These are phyloP conservation scores for Corythornis madagascariensis DNA, from an alignment of 2,113 vertebrate genomes.

Conservation along the genomic window DNA sequence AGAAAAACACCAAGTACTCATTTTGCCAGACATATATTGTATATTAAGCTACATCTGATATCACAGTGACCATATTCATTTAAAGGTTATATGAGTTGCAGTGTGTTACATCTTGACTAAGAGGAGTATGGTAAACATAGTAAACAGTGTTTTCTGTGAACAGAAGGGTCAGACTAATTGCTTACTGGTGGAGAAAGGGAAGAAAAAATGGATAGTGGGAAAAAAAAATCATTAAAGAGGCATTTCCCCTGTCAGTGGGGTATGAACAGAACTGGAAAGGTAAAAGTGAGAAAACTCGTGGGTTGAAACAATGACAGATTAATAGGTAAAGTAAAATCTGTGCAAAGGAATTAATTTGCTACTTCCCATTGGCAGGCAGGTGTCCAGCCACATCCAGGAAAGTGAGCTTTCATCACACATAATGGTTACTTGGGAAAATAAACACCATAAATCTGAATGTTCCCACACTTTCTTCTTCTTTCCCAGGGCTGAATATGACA, in stretches of 20 bases:
- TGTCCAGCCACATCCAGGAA: background rate
- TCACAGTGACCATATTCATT: background rate
- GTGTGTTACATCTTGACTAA: background rate
- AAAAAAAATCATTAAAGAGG: background rate
- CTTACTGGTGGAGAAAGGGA: background rate
- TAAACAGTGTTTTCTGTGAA: background rate
- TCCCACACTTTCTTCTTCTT: no score
- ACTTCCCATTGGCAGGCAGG: background rate
- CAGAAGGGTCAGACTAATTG: background rate
- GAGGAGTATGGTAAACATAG: background rate
- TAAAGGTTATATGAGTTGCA: background rate
- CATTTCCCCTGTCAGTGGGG: background rate
- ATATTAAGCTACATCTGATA: no score
- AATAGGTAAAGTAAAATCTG: background rate
- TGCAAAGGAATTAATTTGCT: background rate
- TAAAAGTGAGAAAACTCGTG: background rate
- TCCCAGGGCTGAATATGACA: background rate
- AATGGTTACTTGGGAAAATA: background rate
- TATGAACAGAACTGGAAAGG: background rate
- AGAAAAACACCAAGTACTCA: background rate
- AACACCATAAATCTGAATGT: background rate
- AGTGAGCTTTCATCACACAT: rapidly evolving
- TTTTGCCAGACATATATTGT: background rate
- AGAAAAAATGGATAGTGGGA: background rate
- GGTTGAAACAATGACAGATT: background rate